Percentiles rank a stretch among this genome's conserved stretches.
phyloP scores from a whole-genome alignment of 2,113 vertebrate genomes.

The Oceanodroma tethys region DNA sequence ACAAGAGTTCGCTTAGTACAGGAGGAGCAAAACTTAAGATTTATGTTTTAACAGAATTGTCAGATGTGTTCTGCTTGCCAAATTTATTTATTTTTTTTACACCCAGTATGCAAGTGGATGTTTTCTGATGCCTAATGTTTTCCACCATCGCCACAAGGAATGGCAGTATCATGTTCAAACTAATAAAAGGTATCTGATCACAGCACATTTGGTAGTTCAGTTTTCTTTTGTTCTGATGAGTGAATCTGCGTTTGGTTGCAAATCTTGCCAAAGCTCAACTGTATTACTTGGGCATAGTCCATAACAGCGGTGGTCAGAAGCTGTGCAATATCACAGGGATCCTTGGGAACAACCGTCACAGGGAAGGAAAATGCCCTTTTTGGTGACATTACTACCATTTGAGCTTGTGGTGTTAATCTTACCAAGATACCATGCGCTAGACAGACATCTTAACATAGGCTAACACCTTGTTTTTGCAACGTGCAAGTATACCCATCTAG shows the following conservation, averaged over 20 bases:
- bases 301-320: not conserved
- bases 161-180: not conserved
- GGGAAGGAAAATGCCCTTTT: not conserved
- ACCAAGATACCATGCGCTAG: not conserved
- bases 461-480: fast-evolving
- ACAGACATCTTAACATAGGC: not conserved
- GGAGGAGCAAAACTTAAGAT: not conserved
- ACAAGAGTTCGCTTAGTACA: not conserved
- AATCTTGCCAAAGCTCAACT: not conserved
- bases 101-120: not conserved
- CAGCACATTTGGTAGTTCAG: not conserved
- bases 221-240: not conserved
- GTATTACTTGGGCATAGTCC: not conserved
- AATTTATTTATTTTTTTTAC: not conserved
- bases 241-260: not conserved
- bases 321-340: not conserved
- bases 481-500: not conserved
- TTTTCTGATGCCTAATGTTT: not conserved
- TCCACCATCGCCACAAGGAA: not conserved
- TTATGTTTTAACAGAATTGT: not conserved
- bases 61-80: not conserved
- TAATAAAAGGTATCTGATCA: not conserved
- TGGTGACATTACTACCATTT: not conserved
- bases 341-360: not conserved
- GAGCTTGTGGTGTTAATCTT: not conserved